Conservation (phyloP, 2,888 invertebrate species). For the Stegana nigrithorax region DNA sequence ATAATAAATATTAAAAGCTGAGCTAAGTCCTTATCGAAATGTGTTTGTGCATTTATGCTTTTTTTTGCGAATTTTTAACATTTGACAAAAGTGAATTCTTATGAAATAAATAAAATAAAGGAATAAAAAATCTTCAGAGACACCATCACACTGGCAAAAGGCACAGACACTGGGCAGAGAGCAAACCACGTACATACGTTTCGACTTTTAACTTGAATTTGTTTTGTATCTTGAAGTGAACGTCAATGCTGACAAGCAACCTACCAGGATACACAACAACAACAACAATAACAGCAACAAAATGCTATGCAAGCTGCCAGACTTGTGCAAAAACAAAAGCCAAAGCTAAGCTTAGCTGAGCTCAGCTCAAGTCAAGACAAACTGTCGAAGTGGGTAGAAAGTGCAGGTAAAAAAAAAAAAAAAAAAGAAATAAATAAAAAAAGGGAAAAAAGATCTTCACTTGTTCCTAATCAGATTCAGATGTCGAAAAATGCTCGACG, state of each 20-base stretch:
- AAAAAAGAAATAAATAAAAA: neutral
- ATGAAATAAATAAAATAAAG: neutral
- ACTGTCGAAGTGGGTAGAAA: neutral
- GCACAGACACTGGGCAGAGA: neutral
- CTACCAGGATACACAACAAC: constrained; percentile 8
- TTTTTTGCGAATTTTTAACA: no score
- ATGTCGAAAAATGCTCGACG: constrained; percentile 62
- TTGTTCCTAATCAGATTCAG: constrained; percentile 55
- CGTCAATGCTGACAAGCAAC: constrained; percentile 21
- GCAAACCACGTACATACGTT: constrained; percentile 25
- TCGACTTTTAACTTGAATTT: constrained; percentile 5
- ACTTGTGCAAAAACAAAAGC: no score
- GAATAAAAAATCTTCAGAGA: neutral
- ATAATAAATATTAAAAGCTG: no score
- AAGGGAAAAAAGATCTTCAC: constrained; percentile 12
- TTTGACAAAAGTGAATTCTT: no score
- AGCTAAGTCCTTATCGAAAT: no score
- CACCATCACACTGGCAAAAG: no score
- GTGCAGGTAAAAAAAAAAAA: neutral
- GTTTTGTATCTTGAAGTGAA: constrained; percentile 1
- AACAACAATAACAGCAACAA: constrained; percentile 7
- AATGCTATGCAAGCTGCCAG: neutral
- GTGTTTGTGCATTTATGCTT: neutral
- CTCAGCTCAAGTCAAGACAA: neutral
- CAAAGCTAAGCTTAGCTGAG: no score